Conservation (phyloP, 2,113 vertebrate genomes). For the Malurus cyaneus region DNA sequence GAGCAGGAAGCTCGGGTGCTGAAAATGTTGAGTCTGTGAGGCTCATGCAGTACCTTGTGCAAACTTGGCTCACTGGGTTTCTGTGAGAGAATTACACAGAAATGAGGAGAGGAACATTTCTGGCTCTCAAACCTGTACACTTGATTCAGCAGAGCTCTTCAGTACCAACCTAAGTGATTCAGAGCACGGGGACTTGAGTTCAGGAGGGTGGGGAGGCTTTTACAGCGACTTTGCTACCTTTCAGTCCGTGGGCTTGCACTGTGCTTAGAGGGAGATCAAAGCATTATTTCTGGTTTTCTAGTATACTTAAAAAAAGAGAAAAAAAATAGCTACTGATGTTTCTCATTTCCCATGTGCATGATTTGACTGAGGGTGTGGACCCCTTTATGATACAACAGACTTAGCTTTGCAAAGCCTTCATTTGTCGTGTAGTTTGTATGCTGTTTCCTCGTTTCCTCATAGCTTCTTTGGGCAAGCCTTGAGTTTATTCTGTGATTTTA, state of each 20-base stretch:
- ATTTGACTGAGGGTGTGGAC: background rate
- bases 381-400: background rate
- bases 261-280: background rate
- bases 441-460: background rate
- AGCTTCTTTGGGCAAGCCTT: background rate
- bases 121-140: background rate
- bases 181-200: background rate
- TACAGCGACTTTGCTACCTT: fast-evolving
- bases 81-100: background rate
- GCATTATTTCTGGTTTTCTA: background rate
- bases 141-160: background rate
- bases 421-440: background rate
- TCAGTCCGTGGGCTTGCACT: background rate
- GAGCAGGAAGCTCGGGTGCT: background rate
- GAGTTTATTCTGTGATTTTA: background rate
- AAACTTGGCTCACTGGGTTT: background rate
- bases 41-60: background rate
- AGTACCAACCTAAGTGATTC: background rate
- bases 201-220: background rate
- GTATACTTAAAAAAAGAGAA: background rate
- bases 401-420: background rate
- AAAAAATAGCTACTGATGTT: background rate
- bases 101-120: background rate
- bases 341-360: fast-evolving
- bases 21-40: background rate